Evolutionary conservation across 1,140 invertebrate species (phyloP).

Genomic region (Bombus pyrosoma): DNA sequence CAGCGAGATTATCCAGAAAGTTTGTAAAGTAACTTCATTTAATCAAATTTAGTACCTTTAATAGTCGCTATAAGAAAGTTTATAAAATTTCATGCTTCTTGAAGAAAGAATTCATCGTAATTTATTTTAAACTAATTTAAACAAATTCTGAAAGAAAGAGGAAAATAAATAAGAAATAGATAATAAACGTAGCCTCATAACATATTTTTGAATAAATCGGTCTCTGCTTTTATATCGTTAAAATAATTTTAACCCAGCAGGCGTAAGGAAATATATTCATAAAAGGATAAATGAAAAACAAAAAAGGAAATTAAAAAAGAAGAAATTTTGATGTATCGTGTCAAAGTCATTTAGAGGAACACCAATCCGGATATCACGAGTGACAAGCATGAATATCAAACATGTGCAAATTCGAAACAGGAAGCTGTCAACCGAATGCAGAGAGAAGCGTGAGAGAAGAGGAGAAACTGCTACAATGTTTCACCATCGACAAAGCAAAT

Average conservation of each 20-base stretch:
- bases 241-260: no score
- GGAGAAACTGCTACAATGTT: neutral
- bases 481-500: constrained; percentile 27
- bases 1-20: neutral
- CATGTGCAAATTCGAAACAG: constrained; percentile 37
- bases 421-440: constrained; percentile 21
- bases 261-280: neutral
- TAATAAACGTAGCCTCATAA: no score
- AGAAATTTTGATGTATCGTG: neutral
- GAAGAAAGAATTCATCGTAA: neutral
- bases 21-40: neutral
- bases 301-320: neutral
- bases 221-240: no score
- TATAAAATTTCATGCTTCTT: neutral
- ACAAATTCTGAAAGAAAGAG: neutral
- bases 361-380: constrained; percentile 8
- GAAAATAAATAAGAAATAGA: neutral
- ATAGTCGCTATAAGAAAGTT: neutral
- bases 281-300: neutral
- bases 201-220: no score
- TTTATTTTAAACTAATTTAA: neutral
- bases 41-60: neutral
- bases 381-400: constrained; percentile 41
- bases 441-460: constrained; percentile 4
- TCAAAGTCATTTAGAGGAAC: constrained; percentile 15